Conservation (phyloP, 2,797 vertebrate species). For the Acridotheres tristis region DNA sequence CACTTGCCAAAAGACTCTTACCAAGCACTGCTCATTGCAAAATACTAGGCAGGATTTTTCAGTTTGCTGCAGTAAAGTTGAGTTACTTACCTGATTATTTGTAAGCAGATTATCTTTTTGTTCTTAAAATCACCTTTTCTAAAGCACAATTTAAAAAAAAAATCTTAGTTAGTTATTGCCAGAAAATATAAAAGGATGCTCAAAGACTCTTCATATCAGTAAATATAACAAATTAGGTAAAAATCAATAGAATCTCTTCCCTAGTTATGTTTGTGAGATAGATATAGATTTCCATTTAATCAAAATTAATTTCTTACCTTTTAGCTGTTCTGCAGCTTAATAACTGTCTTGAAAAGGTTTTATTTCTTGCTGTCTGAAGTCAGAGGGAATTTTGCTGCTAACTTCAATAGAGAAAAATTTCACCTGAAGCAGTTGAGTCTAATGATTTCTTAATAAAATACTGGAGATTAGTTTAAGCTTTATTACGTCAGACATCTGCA, state of each 20-base stretch:
- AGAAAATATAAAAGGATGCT: neutral
- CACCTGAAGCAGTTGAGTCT: neutral
- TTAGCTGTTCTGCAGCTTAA: neutral
- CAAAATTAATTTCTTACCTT: slow-evolving; percentile 32
- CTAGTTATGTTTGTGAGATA: neutral
- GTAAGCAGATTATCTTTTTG: neutral
- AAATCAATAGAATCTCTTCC: slow-evolving; percentile 9
- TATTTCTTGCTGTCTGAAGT: neutral
- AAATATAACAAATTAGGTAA: neutral
- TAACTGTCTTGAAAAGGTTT: neutral
- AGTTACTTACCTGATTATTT: neutral
- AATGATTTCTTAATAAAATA: slow-evolving; percentile 41
- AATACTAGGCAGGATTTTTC: neutral
- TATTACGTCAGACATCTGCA: neutral
- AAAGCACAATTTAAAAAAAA: neutral
- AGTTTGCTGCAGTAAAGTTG: neutral
- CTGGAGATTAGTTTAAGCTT: neutral
- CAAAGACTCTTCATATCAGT: neutral
- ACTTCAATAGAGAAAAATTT: neutral
- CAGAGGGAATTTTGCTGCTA: neutral
- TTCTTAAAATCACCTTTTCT: neutral
- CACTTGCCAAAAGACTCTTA: neutral
- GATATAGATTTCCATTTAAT: slow-evolving; percentile 27
- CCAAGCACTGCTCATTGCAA: neutral
- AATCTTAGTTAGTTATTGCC: neutral